These are phyloP conservation scores for Diarsia brunnea DNA, from an alignment of 2,888 invertebrate genomes.

Conservation along the genomic window DNA sequence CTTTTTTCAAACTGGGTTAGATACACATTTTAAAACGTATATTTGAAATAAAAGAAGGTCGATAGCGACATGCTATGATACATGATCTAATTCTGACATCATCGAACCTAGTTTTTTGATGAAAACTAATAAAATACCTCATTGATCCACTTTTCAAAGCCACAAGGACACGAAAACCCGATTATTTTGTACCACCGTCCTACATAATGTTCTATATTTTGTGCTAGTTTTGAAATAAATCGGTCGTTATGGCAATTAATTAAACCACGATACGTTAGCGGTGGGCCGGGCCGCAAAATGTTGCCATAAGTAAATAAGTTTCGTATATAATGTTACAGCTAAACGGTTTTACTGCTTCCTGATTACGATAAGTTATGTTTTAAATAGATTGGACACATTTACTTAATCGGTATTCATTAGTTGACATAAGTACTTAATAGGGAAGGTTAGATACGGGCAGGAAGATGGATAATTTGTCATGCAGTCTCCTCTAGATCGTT, in stretches of 20 bases:
- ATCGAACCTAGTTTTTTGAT: slow-evolving; percentile 42
- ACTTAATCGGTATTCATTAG: slow-evolving; percentile 35
- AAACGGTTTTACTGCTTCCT: slow-evolving; percentile 60
- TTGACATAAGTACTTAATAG: slow-evolving; percentile 27
- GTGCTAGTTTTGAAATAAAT: slow-evolving; percentile 60
- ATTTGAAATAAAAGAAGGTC: background rate
- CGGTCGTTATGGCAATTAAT: slow-evolving; percentile 60
- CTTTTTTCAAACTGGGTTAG: background rate
- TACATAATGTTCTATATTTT: slow-evolving; percentile 58
- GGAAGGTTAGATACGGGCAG: slow-evolving; percentile 6
- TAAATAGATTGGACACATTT: slow-evolving; percentile 52
- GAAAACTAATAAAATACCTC: slow-evolving; percentile 43
- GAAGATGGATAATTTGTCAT: slow-evolving; percentile 1
- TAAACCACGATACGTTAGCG: slow-evolving; percentile 57
- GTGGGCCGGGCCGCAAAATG: slow-evolving; percentile 55
- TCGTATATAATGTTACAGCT: slow-evolving; percentile 49
- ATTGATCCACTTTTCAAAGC: slow-evolving; percentile 52
- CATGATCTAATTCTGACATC: slow-evolving; percentile 51
- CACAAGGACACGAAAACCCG: slow-evolving; percentile 54
- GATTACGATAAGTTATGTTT: slow-evolving; percentile 48
- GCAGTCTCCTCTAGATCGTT: background rate
- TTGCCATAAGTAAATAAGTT: slow-evolving; percentile 63
- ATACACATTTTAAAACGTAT: background rate
- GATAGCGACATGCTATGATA: background rate
- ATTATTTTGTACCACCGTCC: slow-evolving; percentile 63